A percentile compares a stretch with the other conserved stretches of the same genome.
phyloP scores from a whole-genome alignment of 2,113 vertebrate species.

The Alexandromys fortis region DNA sequence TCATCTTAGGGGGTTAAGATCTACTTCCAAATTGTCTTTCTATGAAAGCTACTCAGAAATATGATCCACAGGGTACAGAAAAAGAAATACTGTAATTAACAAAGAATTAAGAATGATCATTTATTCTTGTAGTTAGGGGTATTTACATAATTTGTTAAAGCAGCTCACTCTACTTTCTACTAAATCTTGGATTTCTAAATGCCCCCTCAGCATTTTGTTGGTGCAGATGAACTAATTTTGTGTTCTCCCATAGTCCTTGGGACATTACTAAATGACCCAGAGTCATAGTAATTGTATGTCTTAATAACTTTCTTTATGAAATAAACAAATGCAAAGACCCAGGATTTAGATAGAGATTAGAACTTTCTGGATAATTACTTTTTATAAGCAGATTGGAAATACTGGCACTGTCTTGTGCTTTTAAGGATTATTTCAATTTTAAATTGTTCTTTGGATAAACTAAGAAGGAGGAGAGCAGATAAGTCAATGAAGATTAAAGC shows the following conservation, averaged over 20 bases:
- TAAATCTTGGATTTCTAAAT: background rate
- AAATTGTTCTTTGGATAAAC: slow-evolving; percentile 57
- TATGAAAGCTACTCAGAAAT: background rate
- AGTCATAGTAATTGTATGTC: background rate
- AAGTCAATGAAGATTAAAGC: background rate
- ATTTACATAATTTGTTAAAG: background rate
- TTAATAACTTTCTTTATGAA: background rate
- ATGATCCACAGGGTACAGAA: background rate
- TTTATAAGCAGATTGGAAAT: slow-evolving; percentile 44
- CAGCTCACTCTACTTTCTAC: background rate
- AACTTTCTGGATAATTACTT: slow-evolving; percentile 47
- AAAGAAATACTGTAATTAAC: background rate
- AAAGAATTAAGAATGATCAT: slow-evolving; percentile 35
- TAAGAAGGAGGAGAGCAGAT: background rate
- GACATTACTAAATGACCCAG: background rate
- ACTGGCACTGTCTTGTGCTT: slow-evolving; percentile 9
- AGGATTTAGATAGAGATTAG: slow-evolving; percentile 27
- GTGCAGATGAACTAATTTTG: background rate
- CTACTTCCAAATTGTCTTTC: background rate
- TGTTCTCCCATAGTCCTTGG: background rate
- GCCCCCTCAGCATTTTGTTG: background rate
- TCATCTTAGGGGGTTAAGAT: background rate
- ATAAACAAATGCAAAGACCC: background rate
- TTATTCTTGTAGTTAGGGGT: background rate
- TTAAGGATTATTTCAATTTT: slow-evolving; percentile 32